Evolutionary conservation across 35 echinoderm and acorn worm species (phyloP).

Genomic region (Chiridota heheva): DNA sequence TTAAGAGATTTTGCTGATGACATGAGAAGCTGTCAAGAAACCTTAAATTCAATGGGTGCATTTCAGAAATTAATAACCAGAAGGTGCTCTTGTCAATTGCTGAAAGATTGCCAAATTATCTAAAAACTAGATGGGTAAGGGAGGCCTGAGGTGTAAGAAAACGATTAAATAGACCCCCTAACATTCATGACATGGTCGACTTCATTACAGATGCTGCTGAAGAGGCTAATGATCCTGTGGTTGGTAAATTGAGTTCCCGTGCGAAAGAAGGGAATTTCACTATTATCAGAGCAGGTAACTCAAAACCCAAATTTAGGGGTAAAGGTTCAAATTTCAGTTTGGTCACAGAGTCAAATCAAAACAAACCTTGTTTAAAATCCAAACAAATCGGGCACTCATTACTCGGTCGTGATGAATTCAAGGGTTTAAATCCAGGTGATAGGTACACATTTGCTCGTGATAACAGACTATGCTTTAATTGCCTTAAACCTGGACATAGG

Average conservation of each 20-base stretch:
- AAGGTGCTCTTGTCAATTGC: background rate
- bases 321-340: slow-evolving; percentile 8
- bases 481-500: background rate
- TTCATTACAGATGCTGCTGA: slow-evolving; percentile 4
- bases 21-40: background rate
- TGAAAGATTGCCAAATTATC: slow-evolving; percentile 17
- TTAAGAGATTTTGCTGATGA: slow-evolving; percentile 16
- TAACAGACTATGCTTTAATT: slow-evolving; percentile 17
- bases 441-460: background rate
- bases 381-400: slow-evolving; percentile 4
- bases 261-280: no score
- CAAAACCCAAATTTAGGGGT: background rate
- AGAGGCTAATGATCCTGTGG: slow-evolving; percentile 32
- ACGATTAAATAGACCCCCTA: background rate
- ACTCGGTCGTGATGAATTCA: background rate
- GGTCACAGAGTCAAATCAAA: background rate
- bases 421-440: background rate
- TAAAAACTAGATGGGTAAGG: background rate
- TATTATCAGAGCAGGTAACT: background rate
- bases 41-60: slow-evolving; percentile 5
- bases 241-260: no score
- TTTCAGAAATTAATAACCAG: slow-evolving; percentile 25
- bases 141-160: background rate
- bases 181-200: background rate
- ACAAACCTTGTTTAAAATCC: background rate